Base-by-base conservation (phyloP, 2,113 vertebrate genomes). In the Dicentrarchus labrax region DNA sequence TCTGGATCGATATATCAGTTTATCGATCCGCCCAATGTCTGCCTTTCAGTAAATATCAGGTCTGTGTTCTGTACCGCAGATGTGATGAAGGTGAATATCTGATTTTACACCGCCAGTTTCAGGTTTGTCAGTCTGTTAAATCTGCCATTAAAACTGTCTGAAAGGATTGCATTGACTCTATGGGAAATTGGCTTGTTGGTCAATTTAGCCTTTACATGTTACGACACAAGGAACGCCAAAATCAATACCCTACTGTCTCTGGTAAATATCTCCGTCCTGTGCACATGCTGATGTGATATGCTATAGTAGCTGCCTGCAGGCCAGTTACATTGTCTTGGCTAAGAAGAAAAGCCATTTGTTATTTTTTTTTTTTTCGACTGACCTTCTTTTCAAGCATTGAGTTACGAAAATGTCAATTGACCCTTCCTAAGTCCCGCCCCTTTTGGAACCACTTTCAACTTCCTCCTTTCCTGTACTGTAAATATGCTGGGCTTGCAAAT, bases 151-250 rank as follows among this genome's bases (percentile, higher is more conserved):
- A 88, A 83, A 67, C 60, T 2, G 78, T 51, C 84, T 83, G 68
- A 78, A 68, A 85, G 76, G 83, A 80, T 77, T 39, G 22, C 38
- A 78, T 68, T 45, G 84, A 85, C 76, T 82, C 79, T 43, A 61
- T 56, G 43, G 83, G 61, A 89, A 89, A 88, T 84, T 82, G 75
- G 69, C 67, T 66, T 80, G 81, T 86, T 89, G 88, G 86, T 83
- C 80, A 86, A 80, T 89, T 88, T 86, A 88, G 80, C 80, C 76
- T 86, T 82, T 84, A 84, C 80, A 82, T 85, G 90, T 88, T 72
- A 65, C 3, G n/a, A 79, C 54, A 48, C 43, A 65, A 69, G 62
- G 51, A 86, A 68, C n/a, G n/a, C 9, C 57, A 50, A 72, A 86
- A 86, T 91, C 84, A 83, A 83, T 88, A 77, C 16, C 1, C 0